Evolutionary conservation across 2,797 vertebrate species (phyloP).

Genomic region (Molossus alvarezi): DNA sequence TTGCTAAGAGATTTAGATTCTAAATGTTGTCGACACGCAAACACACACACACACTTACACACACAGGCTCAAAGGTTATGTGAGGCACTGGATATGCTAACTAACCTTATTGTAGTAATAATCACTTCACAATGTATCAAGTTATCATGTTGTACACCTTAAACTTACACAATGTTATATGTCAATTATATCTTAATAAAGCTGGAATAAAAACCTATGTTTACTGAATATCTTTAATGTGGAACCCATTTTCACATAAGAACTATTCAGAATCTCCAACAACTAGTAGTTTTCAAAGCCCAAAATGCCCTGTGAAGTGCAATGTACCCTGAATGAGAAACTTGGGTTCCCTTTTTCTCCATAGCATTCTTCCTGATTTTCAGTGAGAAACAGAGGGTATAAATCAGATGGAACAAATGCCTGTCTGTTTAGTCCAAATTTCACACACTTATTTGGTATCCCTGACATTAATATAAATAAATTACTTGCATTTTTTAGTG

Average conservation of each 20-base stretch:
- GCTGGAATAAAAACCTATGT: not conserved
- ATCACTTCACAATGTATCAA: slow-evolving; percentile 10
- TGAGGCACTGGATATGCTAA: not conserved
- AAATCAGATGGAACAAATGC: not conserved
- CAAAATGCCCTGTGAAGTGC: not conserved
- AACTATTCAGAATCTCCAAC: not conserved
- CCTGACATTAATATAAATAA: slow-evolving; percentile 58
- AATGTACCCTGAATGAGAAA: not conserved
- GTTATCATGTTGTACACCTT: not conserved
- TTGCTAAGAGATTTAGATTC: not conserved
- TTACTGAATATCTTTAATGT: not conserved
- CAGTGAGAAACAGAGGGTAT: not conserved
- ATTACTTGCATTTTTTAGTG: slow-evolving; percentile 43
- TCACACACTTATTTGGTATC: not conserved
- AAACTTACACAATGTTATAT: not conserved
- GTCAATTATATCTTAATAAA: slow-evolving; percentile 5
- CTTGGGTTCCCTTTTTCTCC: not conserved
- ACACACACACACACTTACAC: not conserved
- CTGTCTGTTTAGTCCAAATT: not conserved
- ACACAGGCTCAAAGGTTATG: not conserved
- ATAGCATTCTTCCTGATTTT: not conserved
- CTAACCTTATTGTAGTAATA: not conserved
- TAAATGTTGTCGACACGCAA: not conserved
- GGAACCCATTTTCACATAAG: slow-evolving; percentile 32
- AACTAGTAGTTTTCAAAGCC: slow-evolving; percentile 23